Evolutionary conservation across 2,113 vertebrate species (phyloP).

Genomic region (Antigone vipio): DNA sequence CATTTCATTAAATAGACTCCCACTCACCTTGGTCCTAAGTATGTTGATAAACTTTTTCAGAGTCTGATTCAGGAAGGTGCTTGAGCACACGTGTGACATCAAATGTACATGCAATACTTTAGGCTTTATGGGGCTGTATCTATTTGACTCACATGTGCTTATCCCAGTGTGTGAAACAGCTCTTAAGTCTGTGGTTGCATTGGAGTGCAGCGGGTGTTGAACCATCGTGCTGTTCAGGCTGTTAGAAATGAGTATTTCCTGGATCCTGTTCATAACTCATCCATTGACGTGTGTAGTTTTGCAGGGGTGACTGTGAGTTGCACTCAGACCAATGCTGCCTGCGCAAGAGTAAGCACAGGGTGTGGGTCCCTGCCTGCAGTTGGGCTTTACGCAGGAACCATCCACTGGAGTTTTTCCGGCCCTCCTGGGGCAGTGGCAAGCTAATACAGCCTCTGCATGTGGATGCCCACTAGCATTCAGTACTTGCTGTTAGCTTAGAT

Average conservation of each 20-base stretch:
- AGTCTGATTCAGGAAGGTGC: background rate
- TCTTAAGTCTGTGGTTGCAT: background rate
- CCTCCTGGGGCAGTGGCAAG: background rate
- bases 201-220: background rate
- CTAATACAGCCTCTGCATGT: background rate
- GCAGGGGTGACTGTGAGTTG: background rate
- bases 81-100: background rate
- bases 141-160: background rate
- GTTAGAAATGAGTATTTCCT: background rate
- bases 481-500: background rate
- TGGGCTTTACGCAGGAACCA: background rate
- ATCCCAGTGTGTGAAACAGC: background rate
- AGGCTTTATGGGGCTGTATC: background rate
- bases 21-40: slow-evolving; percentile 2
- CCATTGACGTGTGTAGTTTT: background rate
- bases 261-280: background rate
- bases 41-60: background rate
- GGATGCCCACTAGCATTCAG: background rate
- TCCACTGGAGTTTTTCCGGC: background rate
- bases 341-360: background rate
- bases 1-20: slow-evolving; percentile 38
- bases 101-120: background rate
- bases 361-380: background rate
- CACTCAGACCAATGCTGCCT: background rate
- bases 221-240: background rate